Conservation (phyloP, 2,888 invertebrate species). For the Rhamphomyia laevipes region DNA sequence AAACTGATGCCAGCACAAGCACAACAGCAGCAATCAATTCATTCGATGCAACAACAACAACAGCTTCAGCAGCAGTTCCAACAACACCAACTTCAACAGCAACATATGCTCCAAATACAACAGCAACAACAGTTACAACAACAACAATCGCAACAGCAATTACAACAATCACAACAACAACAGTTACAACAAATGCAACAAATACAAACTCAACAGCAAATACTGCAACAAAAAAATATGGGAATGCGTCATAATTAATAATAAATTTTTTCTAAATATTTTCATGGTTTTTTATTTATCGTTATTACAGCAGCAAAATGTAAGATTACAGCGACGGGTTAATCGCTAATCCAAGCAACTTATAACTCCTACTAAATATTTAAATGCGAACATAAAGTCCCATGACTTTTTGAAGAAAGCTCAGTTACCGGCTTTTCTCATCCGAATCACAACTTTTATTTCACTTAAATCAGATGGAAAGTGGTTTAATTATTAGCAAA, state of each 20-base stretch:
- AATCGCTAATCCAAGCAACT: no score
- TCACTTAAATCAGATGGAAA: no score
- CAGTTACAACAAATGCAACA: constrained; percentile 3
- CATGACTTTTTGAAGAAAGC: no score
- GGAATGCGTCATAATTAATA: constrained; percentile 25
- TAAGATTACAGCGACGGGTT: no score
- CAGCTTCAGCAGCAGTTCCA: constrained; percentile 16
- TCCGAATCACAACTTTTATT: no score
- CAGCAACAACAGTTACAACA: constrained; percentile 6
- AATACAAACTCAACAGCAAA: constrained; percentile 7
- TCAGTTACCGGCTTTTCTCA: no score
- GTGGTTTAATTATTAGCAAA: no score
- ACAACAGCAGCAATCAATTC: constrained; percentile 12
- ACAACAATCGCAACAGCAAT: constrained; percentile 2
- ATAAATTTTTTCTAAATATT: background rate
- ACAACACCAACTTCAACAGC: constrained; percentile 13
- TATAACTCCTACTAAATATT: no score
- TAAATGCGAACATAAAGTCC: no score
- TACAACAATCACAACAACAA: constrained; percentile 8
- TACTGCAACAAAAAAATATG: constrained; percentile 22
- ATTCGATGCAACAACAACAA: constrained; percentile 20
- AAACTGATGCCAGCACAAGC: constrained; percentile 11
- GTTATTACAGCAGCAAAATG: no score
- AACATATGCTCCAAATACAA: constrained; percentile 12
- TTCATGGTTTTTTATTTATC: no score